Conservation (phyloP, 2,797 vertebrate genomes). For the Mycteria americana region DNA sequence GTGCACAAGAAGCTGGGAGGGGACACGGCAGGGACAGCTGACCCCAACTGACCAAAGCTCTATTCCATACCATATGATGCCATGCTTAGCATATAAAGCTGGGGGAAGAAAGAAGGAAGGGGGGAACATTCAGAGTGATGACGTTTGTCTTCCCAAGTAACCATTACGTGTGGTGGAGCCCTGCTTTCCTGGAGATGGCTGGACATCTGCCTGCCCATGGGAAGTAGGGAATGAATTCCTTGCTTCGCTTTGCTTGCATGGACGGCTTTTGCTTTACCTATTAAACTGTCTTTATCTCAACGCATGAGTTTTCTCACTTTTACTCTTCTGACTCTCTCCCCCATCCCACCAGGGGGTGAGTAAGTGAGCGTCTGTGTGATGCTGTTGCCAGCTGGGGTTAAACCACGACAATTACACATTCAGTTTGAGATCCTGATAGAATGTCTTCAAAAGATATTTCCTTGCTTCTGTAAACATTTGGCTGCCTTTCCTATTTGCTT, state of each 20-base stretch:
- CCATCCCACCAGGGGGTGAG: neutral
- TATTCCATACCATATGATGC: neutral
- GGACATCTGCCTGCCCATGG: neutral
- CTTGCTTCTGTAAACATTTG: neutral
- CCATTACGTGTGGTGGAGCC: accelerated
- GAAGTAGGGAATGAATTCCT: neutral
- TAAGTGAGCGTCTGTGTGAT: accelerated
- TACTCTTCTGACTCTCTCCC: neutral
- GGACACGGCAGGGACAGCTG: neutral
- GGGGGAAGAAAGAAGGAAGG: neutral
- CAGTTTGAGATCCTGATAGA: neutral
- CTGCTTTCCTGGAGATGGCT: neutral
- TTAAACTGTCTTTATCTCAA: neutral
- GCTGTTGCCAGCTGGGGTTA: neutral
- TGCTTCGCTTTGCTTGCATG: neutral
- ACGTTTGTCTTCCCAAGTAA: neutral
- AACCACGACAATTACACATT: neutral
- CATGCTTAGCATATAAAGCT: neutral
- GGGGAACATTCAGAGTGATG: neutral
- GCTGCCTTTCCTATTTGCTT: neutral
- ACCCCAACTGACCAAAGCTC: neutral
- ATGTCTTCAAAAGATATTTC: neutral
- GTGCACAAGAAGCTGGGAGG: neutral
- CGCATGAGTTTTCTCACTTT: neutral
- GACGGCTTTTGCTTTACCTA: neutral